Evolutionary conservation across 1,140 invertebrate species (phyloP).

Genomic region (Cylas formicarius): DNA sequence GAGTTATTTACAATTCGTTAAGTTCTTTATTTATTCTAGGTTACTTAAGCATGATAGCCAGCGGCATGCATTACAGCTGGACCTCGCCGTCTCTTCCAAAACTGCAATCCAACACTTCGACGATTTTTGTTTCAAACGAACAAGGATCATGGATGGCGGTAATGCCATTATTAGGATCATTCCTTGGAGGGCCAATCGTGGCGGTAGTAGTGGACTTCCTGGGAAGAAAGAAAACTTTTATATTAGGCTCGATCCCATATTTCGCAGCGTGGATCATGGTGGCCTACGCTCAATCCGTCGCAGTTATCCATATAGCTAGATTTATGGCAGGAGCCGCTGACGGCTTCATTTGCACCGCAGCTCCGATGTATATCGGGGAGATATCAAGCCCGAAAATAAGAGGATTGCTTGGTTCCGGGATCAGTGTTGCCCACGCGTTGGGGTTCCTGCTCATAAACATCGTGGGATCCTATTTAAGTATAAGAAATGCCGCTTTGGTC

Average conservation of each 20-base stretch:
- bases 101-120: background rate
- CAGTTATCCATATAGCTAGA: slow-evolving; percentile 44
- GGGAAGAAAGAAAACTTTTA: background rate
- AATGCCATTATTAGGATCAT: slow-evolving; percentile 26
- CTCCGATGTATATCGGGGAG: slow-evolving; percentile 63
- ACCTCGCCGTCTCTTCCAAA: background rate
- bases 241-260: slow-evolving; percentile 44
- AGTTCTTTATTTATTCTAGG: background rate
- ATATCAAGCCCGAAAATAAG: slow-evolving; percentile 60
- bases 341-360: slow-evolving; percentile 55
- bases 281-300: slow-evolving; percentile 46
- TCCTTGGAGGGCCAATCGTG: slow-evolving; percentile 40
- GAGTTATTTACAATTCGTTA: no score
- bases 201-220: background rate
- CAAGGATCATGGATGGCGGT: slow-evolving; percentile 38
- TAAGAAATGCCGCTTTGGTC: background rate
- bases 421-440: slow-evolving; percentile 23
- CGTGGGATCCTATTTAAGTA: background rate
- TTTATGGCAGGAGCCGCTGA: background rate
- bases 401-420: slow-evolving; percentile 43
- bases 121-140: slow-evolving; percentile 1
- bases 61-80: background rate
- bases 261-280: slow-evolving; percentile 61
- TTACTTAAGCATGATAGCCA: background rate
- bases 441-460: background rate